These are phyloP conservation scores for Phylloscopus trochiloides DNA, from an alignment of 2,113 vertebrate species.

Conservation along the genomic window DNA sequence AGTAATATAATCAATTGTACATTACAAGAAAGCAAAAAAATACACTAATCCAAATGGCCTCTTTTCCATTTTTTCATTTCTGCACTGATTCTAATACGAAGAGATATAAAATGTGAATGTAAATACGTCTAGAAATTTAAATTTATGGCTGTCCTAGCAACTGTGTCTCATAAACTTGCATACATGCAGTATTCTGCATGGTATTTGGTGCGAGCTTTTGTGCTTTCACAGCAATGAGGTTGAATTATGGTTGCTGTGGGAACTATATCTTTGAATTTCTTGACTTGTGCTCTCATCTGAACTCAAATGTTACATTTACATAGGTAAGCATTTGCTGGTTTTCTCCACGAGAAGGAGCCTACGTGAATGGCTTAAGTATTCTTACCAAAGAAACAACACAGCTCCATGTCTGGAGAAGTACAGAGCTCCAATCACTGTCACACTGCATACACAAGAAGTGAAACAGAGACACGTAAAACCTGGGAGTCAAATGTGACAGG, in stretches of 20 bases:
- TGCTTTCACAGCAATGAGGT: conserved; percentile 18
- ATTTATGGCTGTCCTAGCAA: conserved; percentile 43
- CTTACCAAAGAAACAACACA: background rate
- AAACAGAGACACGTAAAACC: background rate
- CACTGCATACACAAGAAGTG: background rate
- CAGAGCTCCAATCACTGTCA: background rate
- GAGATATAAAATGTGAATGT: background rate
- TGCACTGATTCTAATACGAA: background rate
- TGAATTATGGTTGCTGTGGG: conserved; percentile 68
- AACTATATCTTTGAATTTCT: conserved; percentile 52
- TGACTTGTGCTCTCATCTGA: conserved; percentile 33
- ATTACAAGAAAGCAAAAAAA: background rate
- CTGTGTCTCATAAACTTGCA: conserved; percentile 23
- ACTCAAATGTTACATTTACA: conserved; percentile 61
- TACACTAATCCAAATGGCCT: background rate
- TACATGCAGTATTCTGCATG: background rate
- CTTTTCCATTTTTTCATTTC: background rate
- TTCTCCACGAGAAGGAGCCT: background rate
- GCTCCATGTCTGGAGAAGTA: background rate
- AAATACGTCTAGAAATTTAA: conserved; percentile 21
- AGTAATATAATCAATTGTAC: background rate
- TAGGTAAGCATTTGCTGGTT: background rate
- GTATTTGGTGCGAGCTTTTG: conserved; percentile 15
- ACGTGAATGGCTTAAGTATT: background rate
- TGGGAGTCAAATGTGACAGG: background rate